These are phyloP conservation scores for Gavia stellata DNA, from an alignment of 2,113 vertebrate genomes.

Conservation along the genomic window DNA sequence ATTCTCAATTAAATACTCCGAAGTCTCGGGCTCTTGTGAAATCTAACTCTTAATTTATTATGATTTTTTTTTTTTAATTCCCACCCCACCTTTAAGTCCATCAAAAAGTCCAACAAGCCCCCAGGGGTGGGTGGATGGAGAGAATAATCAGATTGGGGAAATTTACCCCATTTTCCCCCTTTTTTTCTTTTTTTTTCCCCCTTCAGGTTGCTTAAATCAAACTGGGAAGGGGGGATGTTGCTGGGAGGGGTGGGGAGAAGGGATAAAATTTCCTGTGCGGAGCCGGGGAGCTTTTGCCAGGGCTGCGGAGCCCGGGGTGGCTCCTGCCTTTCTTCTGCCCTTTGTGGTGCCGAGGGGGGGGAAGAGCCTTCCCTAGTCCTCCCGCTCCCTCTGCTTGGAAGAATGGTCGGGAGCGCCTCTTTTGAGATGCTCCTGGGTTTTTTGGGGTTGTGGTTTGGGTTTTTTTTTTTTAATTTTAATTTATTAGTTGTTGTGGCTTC, in stretches of 20 bases:
- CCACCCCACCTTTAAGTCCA: background rate
- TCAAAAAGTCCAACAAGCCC: background rate
- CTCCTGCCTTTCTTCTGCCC: slow-evolving; percentile 12
- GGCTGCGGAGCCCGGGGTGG: background rate
- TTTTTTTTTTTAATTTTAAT: background rate
- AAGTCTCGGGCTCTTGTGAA: background rate
- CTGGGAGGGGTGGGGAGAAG: background rate
- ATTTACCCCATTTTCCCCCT: fast-evolving
- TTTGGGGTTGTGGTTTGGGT: too few relatives aligned
- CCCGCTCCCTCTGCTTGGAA: background rate
- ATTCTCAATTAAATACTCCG: background rate
- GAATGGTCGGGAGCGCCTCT: background rate
- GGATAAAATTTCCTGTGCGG: background rate
- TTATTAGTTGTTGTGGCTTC: background rate
- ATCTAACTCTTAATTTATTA: background rate
- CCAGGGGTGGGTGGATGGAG: background rate
- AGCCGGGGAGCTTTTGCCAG: background rate
- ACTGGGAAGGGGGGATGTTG: background rate
- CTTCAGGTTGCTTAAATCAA: background rate
- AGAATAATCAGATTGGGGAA: background rate
- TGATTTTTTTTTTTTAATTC: background rate
- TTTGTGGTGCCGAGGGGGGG: background rate
- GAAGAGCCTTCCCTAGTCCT: background rate
- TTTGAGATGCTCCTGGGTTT: background rate
- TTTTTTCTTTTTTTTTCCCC: background rate